Conservation (phyloP, 2,797 vertebrate species). For the Takifugu ocellatus region DNA sequence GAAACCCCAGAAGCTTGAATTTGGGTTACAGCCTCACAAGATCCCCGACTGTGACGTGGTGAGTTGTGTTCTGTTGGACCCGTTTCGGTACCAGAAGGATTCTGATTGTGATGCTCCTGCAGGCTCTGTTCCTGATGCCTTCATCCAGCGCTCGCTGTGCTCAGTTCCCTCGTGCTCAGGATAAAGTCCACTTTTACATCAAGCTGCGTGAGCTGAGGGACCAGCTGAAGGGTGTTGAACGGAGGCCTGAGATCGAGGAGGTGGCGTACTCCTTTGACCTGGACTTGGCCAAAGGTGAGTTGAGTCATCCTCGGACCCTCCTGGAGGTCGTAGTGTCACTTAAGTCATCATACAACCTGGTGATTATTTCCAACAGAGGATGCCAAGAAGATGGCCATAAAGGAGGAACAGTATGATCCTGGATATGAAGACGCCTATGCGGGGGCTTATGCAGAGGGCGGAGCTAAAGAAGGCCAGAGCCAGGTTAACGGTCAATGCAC, state of each 20-base stretch:
- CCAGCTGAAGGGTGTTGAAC: conserved; percentile 82
- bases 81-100: no score
- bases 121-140: conserved; percentile 97
- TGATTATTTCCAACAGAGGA: conserved; percentile 81
- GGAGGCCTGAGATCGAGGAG: conserved; percentile 82
- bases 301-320: neutral
- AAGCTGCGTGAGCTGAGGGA: conserved; percentile 92
- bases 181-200: conserved; percentile 99
- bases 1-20: conserved; percentile 91
- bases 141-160: conserved; percentile 96
- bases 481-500: conserved; percentile 74
- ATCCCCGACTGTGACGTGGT: conserved; percentile 96
- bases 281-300: conserved; percentile 87
- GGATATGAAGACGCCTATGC: conserved; percentile 93
- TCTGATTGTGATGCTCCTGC: neutral
- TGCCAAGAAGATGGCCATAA: conserved; percentile 93
- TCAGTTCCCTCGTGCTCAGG: conserved; percentile 97
- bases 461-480: conserved; percentile 29
- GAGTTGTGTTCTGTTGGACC: conserved; percentile 47
- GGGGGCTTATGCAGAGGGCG: conserved; percentile 75
- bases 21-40: conserved; percentile 94
- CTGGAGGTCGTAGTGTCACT: neutral
- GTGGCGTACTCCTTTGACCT: conserved; percentile 87
- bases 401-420: conserved; percentile 95
- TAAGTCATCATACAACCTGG: neutral